Evolutionary conservation across 2,113 vertebrate species (phyloP).

Genomic region (Pampusana beccarii): DNA sequence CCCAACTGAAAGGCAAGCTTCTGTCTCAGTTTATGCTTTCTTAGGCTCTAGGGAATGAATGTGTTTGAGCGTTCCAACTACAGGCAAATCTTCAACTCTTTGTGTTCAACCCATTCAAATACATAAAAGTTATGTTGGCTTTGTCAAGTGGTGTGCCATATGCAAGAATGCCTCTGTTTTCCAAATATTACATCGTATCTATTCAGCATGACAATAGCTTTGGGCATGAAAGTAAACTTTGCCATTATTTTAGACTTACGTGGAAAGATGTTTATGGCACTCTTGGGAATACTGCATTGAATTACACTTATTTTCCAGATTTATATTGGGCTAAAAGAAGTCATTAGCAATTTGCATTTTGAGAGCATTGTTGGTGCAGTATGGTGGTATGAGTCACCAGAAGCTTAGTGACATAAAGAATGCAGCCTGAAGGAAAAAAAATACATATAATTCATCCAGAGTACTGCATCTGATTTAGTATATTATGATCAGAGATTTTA

Average conservation of each 20-base stretch:
- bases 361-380: slow-evolving; percentile 10
- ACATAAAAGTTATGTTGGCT: background rate
- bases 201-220: background rate
- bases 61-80: background rate
- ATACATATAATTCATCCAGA: background rate
- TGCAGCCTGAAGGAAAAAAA: background rate
- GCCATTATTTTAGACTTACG: background rate
- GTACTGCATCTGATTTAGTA: background rate
- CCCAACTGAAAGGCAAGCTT: background rate
- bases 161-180: background rate
- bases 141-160: background rate
- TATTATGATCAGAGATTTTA: background rate
- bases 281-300: background rate
- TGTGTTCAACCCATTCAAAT: background rate
- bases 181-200: background rate
- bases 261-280: background rate
- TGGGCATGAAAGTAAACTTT: background rate
- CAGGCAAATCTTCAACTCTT: background rate
- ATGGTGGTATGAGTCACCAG: slow-evolving; percentile 40
- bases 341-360: slow-evolving; percentile 49
- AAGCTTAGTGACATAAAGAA: slow-evolving; percentile 1
- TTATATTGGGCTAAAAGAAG: slow-evolving; percentile 3
- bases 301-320: background rate
- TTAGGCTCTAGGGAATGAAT: background rate
- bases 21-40: background rate